phyloP scores from a whole-genome alignment of 1,140 invertebrate genomes.

The Aplysia californica region DNA sequence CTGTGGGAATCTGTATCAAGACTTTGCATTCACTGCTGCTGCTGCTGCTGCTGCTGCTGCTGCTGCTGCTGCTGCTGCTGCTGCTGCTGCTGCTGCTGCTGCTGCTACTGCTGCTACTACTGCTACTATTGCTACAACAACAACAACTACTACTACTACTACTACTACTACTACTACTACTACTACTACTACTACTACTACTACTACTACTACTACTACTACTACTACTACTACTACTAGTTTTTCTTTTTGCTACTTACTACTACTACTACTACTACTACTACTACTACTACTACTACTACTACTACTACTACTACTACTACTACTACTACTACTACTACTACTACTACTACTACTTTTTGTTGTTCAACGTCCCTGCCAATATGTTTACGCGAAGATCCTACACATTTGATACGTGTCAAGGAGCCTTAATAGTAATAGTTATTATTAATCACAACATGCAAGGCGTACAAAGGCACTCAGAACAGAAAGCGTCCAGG shows the following conservation, averaged over 20 bases:
- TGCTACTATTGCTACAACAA: background rate
- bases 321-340: background rate
- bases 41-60: background rate
- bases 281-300: background rate
- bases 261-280: background rate
- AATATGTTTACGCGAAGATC: too few relatives aligned
- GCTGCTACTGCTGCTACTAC: background rate
- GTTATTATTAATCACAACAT: too few relatives aligned
- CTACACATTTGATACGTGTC: too few relatives aligned
- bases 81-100: background rate
- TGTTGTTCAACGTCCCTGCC: too few relatives aligned
- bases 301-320: background rate
- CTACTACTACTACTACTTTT: background rate
- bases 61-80: background rate
- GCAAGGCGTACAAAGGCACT: too few relatives aligned
- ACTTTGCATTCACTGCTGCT: too few relatives aligned
- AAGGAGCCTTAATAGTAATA: too few relatives aligned
- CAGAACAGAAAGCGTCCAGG: too few relatives aligned
- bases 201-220: background rate
- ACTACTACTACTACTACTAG: background rate
- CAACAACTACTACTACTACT: background rate
- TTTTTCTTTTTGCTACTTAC: background rate
- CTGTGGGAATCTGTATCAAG: too few relatives aligned
- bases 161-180: background rate
- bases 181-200: background rate